These are phyloP conservation scores for Drosophila nebulosa DNA, from an alignment of 1,140 invertebrate genomes.

Conservation along the genomic window DNA sequence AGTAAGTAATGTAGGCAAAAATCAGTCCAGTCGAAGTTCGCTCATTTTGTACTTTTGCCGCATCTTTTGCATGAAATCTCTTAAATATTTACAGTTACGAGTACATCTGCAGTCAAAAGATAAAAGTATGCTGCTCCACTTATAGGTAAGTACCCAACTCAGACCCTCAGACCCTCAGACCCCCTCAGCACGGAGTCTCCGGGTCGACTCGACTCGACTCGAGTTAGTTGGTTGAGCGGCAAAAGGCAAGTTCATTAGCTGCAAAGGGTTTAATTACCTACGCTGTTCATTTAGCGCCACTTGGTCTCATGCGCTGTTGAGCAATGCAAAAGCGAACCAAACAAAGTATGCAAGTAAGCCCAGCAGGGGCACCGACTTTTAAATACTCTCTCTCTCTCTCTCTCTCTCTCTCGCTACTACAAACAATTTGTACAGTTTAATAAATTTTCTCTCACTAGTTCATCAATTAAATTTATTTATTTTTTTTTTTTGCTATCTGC, in stretches of 20 bases:
- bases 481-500: too few species aligned
- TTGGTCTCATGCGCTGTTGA: slow-evolving; percentile 79
- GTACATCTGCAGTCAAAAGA: slow-evolving; percentile 56
- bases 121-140: slow-evolving; percentile 59
- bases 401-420: too few species aligned
- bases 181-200: neutral
- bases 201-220: neutral
- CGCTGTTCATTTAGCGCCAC: slow-evolving; percentile 81
- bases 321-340: slow-evolving; percentile 76
- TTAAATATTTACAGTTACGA: slow-evolving; percentile 65
- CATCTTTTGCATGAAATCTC: slow-evolving; percentile 36
- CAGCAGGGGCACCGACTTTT: neutral
- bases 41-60: neutral
- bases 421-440: too few species aligned
- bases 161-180: neutral
- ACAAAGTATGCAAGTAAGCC: slow-evolving; percentile 43
- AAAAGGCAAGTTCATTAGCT: slow-evolving; percentile 76
- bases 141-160: neutral
- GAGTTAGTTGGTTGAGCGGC: slow-evolving; percentile 1
- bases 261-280: slow-evolving; percentile 81
- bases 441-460: too few species aligned
- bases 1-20: too few species aligned
- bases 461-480: too few species aligned
- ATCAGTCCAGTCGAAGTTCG: neutral
- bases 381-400: neutral